Evolutionary conservation across 1,140 invertebrate species (phyloP).

Genomic region (Bombus consobrinus): DNA sequence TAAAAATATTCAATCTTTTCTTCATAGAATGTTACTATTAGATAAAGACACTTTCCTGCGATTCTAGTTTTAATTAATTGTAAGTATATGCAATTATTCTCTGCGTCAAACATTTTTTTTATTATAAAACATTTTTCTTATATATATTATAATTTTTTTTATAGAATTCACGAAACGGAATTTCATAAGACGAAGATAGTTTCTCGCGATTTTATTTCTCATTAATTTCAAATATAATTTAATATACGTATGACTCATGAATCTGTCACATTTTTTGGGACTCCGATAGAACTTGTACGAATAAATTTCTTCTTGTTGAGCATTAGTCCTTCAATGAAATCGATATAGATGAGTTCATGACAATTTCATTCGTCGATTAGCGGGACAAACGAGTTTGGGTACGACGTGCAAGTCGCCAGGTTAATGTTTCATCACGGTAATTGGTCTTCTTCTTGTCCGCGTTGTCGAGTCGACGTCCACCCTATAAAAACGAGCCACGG

Average conservation of each 20-base stretch:
- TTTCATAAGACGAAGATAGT: no score
- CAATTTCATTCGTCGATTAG: constrained; percentile 1
- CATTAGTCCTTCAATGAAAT: background rate
- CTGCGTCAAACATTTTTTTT: no score
- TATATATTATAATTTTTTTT: no score
- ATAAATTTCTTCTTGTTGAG: background rate
- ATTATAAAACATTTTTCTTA: no score
- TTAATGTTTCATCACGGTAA: constrained; percentile 71
- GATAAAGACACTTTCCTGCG: constrained; percentile 20
- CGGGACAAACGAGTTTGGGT: constrained; percentile 59
- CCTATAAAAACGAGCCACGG: constrained; percentile 60
- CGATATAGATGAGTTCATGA: background rate
- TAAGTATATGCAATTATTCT: background rate
- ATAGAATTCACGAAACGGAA: no score
- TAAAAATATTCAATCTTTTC: background rate
- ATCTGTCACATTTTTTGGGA: no score
- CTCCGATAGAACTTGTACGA: background rate
- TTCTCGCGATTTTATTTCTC: no score
- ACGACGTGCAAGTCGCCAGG: constrained; percentile 17
- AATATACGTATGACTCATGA: no score
- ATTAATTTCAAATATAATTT: no score
- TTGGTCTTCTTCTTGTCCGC: constrained; percentile 76
- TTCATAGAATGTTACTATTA: background rate
- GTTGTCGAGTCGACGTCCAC: constrained; percentile 62
- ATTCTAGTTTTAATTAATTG: constrained; percentile 2